These are phyloP conservation scores for Botia almorhae DNA, from an alignment of 2,797 vertebrate genomes.

Conservation along the genomic window DNA sequence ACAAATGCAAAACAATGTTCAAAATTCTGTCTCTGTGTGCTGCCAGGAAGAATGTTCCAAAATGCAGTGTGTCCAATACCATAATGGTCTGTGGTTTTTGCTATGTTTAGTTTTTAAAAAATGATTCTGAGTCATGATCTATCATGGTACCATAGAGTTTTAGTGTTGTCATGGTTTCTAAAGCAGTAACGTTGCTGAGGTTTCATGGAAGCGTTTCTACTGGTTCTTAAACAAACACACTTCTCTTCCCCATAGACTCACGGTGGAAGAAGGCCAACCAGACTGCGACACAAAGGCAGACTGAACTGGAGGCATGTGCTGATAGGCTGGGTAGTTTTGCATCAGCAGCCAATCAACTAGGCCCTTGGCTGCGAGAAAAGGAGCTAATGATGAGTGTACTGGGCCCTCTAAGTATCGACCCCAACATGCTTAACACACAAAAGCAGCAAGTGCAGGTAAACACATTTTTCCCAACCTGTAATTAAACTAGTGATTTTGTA, in stretches of 20 bases:
- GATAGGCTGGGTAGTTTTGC: slow-evolving; percentile 90
- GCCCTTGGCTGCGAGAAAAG: slow-evolving; percentile 95
- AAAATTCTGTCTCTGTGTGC: slow-evolving; percentile 5
- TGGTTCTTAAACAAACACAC: slow-evolving; percentile 15
- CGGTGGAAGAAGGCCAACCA: slow-evolving; percentile 90
- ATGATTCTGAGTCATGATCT: slow-evolving; percentile 36
- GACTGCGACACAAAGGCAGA: slow-evolving; percentile 85
- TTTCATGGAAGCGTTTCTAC: slow-evolving; percentile 31
- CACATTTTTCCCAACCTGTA: not conserved
- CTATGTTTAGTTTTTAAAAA: slow-evolving; percentile 22
- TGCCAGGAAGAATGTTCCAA: not conserved
- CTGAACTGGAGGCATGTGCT: slow-evolving; percentile 90
- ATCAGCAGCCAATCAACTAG: slow-evolving; percentile 87
- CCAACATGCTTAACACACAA: slow-evolving; percentile 97
- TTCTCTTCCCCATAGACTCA: slow-evolving; percentile 75
- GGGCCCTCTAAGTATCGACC: slow-evolving; percentile 95
- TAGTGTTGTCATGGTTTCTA: slow-evolving; percentile 43
- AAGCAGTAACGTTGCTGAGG: slow-evolving; percentile 36
- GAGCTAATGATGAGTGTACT: slow-evolving; percentile 99
- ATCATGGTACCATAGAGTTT: slow-evolving; percentile 33
- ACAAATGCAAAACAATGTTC: slow-evolving; percentile 8
- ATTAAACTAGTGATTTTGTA: not conserved
- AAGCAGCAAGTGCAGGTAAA: slow-evolving; percentile 97
- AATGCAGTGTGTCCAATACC: slow-evolving; percentile 34
- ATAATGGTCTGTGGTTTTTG: slow-evolving; percentile 25